Percentiles rank a stretch among this genome's conserved stretches.
phyloP scores from a whole-genome alignment of 2,888 invertebrate genomes.

The Meteorus cinctellus region DNA sequence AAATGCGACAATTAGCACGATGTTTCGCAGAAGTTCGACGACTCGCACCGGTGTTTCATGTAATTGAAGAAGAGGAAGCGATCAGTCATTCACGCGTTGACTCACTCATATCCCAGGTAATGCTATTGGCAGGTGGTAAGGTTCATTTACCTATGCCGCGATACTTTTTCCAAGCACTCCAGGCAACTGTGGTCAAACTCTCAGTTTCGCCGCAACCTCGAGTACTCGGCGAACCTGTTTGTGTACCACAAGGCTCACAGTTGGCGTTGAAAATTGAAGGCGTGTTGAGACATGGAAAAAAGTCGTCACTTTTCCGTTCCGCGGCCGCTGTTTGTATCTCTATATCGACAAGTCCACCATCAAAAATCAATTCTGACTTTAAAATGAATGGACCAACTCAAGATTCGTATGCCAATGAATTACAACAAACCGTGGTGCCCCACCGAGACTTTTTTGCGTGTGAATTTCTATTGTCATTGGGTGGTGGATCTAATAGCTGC shows the following conservation, averaged over 20 bases:
- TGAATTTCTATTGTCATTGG: conserved; percentile 88
- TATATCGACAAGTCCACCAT: conserved; percentile 76
- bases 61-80: conserved; percentile 69
- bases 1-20: conserved; percentile 68
- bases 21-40: conserved; percentile 66
- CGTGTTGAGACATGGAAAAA: conserved; percentile 85
- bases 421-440: conserved; percentile 86
- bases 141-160: conserved; percentile 79
- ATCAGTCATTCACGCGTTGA: conserved; percentile 73
- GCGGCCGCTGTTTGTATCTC: conserved; percentile 83
- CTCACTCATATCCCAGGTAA: conserved; percentile 77
- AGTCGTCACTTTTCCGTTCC: conserved; percentile 81
- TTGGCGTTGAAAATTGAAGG: conserved; percentile 96
- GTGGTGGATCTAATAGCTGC: conserved; percentile 54
- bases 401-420: conserved; percentile 76
- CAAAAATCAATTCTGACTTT: conserved; percentile 75
- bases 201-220: conserved; percentile 88
- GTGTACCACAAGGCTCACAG: conserved; percentile 88
- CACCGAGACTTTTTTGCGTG: conserved; percentile 96
- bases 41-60: conserved; percentile 69
- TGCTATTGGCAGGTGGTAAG: conserved; percentile 74
- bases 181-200: conserved; percentile 87
- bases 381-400: conserved; percentile 62
- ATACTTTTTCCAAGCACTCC: conserved; percentile 88
- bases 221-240: conserved; percentile 86